A percentile compares a stretch with the other conserved stretches of the same genome.
These are phyloP conservation scores for Orchestes rusci DNA, from an alignment of 2,888 invertebrate genomes.

Conservation along the genomic window DNA sequence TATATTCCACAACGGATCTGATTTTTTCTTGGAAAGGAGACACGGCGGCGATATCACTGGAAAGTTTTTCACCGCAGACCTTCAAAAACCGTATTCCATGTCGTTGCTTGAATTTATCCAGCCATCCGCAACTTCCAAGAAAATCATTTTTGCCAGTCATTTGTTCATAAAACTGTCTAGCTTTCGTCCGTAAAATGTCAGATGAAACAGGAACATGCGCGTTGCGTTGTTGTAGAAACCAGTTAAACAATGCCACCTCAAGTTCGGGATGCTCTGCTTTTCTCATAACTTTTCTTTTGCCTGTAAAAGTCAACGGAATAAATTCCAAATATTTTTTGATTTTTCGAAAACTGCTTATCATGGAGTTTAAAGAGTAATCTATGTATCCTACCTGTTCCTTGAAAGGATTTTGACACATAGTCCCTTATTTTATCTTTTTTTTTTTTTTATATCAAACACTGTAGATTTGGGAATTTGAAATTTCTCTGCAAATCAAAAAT, in stretches of 20 bases:
- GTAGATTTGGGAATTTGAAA: neutral
- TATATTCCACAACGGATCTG: constrained; percentile 2
- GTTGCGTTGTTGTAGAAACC: constrained; percentile 22
- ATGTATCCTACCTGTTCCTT: neutral
- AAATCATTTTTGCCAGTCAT: constrained; percentile 16
- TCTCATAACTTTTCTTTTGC: constrained; percentile 1
- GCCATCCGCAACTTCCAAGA: constrained; percentile 26
- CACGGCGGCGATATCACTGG: constrained; percentile 21
- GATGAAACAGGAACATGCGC: constrained; percentile 21
- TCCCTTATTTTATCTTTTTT: neutral
- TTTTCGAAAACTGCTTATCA: no score
- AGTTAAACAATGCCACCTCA: constrained; percentile 6
- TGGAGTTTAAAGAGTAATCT: no score
- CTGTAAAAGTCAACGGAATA: neutral
- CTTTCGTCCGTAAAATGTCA: constrained; percentile 23
- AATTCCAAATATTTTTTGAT: no score
- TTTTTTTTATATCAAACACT: neutral
- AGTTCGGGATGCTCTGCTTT: constrained; percentile 2
- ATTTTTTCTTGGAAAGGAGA: constrained; percentile 17
- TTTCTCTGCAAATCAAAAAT: no score
- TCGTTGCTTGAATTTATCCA: constrained; percentile 27
- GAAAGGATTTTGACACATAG: neutral
- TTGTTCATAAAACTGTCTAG: constrained; percentile 24
- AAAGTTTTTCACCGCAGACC: constrained; percentile 27
- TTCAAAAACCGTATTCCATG: constrained; percentile 25